These are phyloP conservation scores for Myotis planiceps DNA, from an alignment of 2,797 vertebrate species.

Conservation along the genomic window DNA sequence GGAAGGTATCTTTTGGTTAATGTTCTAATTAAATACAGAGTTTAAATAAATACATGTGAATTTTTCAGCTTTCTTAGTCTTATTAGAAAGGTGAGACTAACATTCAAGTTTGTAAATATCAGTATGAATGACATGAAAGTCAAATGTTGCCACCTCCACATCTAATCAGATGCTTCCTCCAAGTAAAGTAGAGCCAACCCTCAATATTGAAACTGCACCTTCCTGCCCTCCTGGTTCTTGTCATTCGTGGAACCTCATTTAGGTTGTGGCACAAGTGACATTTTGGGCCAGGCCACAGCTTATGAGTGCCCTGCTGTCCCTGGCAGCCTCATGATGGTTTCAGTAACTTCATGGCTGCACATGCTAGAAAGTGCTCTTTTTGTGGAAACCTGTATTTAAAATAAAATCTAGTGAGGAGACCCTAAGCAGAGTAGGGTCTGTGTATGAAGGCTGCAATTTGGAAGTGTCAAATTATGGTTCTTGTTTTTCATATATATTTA, in stretches of 20 bases:
- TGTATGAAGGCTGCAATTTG: not conserved
- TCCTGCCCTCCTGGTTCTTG: not conserved
- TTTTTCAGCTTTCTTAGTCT: conserved; percentile 18
- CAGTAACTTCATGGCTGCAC: not conserved
- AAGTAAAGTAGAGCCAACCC: not conserved
- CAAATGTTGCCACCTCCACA: not conserved
- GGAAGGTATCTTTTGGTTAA: conserved; percentile 3
- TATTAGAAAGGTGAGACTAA: not conserved
- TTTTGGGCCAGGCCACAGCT: not conserved
- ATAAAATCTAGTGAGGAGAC: not conserved
- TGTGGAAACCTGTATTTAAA: not conserved
- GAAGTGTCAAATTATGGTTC: not conserved
- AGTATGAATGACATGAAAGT: too few species aligned
- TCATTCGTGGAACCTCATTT: not conserved
- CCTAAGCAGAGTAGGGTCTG: not conserved
- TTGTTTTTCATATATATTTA: too few species aligned
- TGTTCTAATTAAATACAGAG: conserved; percentile 10
- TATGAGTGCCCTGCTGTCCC: not conserved
- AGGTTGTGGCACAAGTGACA: not conserved
- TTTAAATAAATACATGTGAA: not conserved
- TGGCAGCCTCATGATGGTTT: not conserved
- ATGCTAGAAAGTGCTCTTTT: not conserved
- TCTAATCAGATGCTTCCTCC: not conserved
- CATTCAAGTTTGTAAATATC: not conserved
- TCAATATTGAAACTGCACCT: not conserved